Evolutionary conservation across 2,888 invertebrate species (phyloP).

Genomic region (Choreutis nemorana): DNA sequence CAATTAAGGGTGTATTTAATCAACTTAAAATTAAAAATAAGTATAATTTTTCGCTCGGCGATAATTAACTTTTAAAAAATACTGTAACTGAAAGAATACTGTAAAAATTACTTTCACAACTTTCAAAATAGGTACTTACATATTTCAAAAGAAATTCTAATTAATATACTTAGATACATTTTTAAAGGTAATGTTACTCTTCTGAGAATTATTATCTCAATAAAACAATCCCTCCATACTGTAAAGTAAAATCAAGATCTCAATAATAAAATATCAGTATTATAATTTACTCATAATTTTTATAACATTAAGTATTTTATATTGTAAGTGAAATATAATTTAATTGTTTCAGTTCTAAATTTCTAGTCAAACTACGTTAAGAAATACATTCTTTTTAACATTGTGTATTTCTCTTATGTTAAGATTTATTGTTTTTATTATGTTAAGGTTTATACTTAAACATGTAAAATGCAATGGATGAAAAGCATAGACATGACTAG

Average conservation of each 20-base stretch:
- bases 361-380: too few relatives aligned
- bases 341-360: too few relatives aligned
- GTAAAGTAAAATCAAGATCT: not conserved
- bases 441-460: too few relatives aligned
- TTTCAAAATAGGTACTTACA: not conserved
- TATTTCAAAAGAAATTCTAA: not conserved
- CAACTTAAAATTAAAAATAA: constrained; percentile 15
- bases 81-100: not conserved
- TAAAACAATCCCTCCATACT: not conserved
- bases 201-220: not conserved
- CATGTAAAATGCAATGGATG: too few relatives aligned
- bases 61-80: constrained; percentile 15
- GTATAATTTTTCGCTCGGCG: constrained; percentile 44
- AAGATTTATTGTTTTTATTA: too few relatives aligned
- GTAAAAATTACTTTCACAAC: not conserved
- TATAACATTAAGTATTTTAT: too few relatives aligned
- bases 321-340: too few relatives aligned
- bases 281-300: too few relatives aligned
- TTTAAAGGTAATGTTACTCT: not conserved
- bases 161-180: not conserved
- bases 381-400: too few relatives aligned
- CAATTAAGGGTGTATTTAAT: constrained; percentile 21
- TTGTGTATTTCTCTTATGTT: too few relatives aligned
- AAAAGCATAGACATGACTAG: too few relatives aligned
- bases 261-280: too few relatives aligned